Evolutionary conservation across 2,888 invertebrate species (phyloP), one percentile per base, ranked within the genome.

Genomic region (Hirtodrosophila cameraria): DNA sequence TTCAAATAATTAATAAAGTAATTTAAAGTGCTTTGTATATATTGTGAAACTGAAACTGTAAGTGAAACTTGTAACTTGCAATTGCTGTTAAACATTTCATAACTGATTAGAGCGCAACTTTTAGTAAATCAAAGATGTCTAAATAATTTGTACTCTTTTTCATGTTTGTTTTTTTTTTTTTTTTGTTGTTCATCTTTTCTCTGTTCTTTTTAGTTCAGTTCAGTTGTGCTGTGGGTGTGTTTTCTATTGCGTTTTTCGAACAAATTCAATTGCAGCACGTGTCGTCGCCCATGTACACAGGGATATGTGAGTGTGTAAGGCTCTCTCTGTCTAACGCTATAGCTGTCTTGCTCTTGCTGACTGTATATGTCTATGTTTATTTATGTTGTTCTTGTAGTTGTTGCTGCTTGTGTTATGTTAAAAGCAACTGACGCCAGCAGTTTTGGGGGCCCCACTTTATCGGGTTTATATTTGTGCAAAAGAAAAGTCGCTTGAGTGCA

Each of bases 191-290:
- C 15, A 38, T 12, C 46, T 62, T 49, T 50, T 52, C 25, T 45
- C 5, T 18, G 31, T 33, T 43, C 49, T n/a, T n/a, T n/a, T n/a
- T n/a, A n/a, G n/a, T 52, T 16, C 36, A 43, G n/a, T 65, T 70
- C 49, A 28, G 42, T 48, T 63, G n/a, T n/a, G n/a, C 43, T 59
- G 57, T 67, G 73, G 76, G 82, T 76, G 82, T 76, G 85, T 80
- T 84, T 79, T 78, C 79, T 70, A 75, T 81, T 80, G 81, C 78
- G 75, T 84, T 82, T 76, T 82, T 75, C 61, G 85, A 81, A 75
- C 83, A 75, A 82, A 82, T 82, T 82, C 85, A 82, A 82, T 82
- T 82, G 82, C 73, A 69, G 85, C 77, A 82, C 82, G 85, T 85
- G 80, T 82, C 77, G 83, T 66, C 70, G 70, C 59, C 75, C 67